Conservation (phyloP, 2,797 vertebrate species). For the Ataeniobius toweri region DNA sequence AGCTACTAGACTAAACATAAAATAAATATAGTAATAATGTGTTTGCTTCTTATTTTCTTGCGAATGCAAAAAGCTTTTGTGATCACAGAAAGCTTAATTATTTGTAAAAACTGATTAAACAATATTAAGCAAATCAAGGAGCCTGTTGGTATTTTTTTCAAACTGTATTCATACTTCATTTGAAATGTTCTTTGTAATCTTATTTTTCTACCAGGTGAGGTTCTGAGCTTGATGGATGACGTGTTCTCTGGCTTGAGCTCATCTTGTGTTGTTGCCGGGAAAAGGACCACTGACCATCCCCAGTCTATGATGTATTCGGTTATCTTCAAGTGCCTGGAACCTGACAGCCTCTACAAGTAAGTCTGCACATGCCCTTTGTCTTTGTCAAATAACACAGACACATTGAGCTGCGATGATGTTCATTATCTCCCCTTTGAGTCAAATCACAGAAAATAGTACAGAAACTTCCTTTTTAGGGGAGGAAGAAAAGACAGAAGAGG, state of each 20-base stretch:
- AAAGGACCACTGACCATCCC: conserved; percentile 85
- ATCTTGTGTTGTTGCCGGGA: conserved; percentile 91
- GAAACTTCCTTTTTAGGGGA: not conserved
- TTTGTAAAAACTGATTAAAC: not conserved
- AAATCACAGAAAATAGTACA: not conserved
- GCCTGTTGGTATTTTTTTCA: not conserved
- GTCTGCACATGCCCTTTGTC: conserved; percentile 42
- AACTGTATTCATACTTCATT: not conserved
- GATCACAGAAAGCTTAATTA: conserved; percentile 19
- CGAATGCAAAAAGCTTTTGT: not conserved
- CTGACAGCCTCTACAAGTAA: conserved; percentile 99
- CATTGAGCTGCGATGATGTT: not conserved
- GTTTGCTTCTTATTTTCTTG: conserved; percentile 27
- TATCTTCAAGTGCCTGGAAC: conserved; percentile 99
- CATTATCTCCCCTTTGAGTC: not conserved
- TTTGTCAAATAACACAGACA: not conserved
- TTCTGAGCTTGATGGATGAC: conserved; percentile 94
- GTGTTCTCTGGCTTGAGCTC: conserved; percentile 95
- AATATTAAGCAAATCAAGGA: not conserved
- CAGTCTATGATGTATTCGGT: conserved; percentile 91
- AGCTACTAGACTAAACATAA: conserved; percentile 26
- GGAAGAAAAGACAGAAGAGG: not conserved
- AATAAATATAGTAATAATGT: conserved; percentile 42
- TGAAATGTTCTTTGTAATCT: conserved; percentile 1
- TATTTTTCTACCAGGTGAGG: conserved; percentile 84